Conservation (phyloP, 1,140 invertebrate genomes). For the Pseudomyrmex sp. region DNA sequence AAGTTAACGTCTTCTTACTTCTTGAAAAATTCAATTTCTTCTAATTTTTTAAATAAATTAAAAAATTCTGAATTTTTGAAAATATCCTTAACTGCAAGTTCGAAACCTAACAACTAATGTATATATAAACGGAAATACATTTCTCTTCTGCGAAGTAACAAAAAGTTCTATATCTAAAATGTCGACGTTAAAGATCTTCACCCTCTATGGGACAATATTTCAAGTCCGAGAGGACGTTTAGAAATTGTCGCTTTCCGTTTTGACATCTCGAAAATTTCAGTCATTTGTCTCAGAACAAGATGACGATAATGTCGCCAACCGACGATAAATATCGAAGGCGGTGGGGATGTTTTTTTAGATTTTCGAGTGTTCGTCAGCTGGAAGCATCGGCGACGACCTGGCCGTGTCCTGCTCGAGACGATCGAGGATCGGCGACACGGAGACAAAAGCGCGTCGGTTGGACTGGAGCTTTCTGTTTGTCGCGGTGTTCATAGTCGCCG, state of each 20-base stretch:
- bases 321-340: conserved; percentile 6
- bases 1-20: too few relatives aligned
- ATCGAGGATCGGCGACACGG: conserved; percentile 45
- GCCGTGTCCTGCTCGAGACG: conserved; percentile 69
- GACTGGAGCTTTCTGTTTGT: conserved; percentile 93
- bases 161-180: not conserved
- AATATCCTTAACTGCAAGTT: not conserved
- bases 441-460: conserved; percentile 67
- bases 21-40: too few relatives aligned
- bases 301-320: not conserved
- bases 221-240: conserved; percentile 21
- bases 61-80: not conserved
- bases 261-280: conserved; percentile 2
- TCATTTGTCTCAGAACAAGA: not conserved
- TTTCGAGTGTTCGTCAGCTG: conserved; percentile 72
- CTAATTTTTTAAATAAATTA: not conserved
- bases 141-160: not conserved
- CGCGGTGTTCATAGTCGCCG: conserved; percentile 93
- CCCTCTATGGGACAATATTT: not conserved
- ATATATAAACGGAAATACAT: not conserved
- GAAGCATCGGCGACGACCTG: conserved; percentile 66
- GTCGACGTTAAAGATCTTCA: conserved; percentile 6
- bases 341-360: conserved; percentile 57
- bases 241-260: conserved; percentile 21
- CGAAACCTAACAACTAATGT: not conserved